A percentile compares a stretch with the other conserved stretches of the same genome.
These are phyloP conservation scores for Caenorhabditis sp. DNA, from an alignment of 2,888 invertebrate species.

Conservation along the genomic window DNA sequence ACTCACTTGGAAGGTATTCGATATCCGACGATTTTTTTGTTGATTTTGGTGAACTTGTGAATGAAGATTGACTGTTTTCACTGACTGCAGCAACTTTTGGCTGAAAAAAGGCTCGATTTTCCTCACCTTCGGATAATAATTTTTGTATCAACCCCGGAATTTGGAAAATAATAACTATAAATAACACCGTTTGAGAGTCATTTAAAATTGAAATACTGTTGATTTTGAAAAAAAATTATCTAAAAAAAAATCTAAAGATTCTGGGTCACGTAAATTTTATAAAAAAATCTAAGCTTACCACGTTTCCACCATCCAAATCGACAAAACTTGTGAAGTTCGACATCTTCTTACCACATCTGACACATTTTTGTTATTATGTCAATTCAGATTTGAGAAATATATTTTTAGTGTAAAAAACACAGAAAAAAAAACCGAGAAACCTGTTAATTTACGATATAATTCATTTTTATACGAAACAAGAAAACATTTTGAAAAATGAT, in stretches of 20 bases:
- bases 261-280: too few relatives aligned
- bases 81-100: constrained; percentile 6
- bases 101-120: constrained; percentile 6
- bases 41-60: neutral
- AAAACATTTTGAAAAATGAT: constrained; percentile 15
- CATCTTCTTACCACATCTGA: constrained; percentile 9
- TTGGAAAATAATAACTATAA: too few relatives aligned
- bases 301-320: constrained; percentile 25
- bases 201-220: too few relatives aligned
- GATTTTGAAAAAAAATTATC: too few relatives aligned
- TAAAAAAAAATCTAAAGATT: too few relatives aligned
- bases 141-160: neutral
- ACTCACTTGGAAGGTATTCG: neutral
- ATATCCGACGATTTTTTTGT: neutral
- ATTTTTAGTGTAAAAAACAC: too few relatives aligned
- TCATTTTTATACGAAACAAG: neutral
- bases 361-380: neutral
- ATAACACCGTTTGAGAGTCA: too few relatives aligned
- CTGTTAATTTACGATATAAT: too few relatives aligned
- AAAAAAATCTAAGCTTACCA: constrained; percentile 7
- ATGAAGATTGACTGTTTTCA: neutral
- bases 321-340: constrained; percentile 39
- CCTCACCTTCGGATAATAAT: too few relatives aligned
- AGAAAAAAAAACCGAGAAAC: too few relatives aligned
- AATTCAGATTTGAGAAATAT: neutral